Conservation (phyloP, 2,113 vertebrate genomes). For the Diadophis punctatus region DNA sequence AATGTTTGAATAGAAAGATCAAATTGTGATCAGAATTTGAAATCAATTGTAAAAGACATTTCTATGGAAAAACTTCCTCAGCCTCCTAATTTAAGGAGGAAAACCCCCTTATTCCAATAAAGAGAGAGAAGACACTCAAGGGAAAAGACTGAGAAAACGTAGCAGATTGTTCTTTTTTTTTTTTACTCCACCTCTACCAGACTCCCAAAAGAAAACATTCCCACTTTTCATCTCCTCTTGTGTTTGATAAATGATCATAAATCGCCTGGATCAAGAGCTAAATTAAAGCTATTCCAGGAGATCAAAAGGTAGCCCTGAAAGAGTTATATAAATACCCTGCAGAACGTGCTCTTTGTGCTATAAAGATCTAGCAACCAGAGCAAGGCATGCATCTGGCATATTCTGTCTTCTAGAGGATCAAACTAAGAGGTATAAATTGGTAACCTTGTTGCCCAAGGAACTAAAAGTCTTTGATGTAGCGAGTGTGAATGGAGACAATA, state of each 20-base stretch:
- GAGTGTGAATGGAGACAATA: neutral
- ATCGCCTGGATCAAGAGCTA: conserved; percentile 3
- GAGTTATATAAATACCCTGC: neutral
- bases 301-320: conserved; percentile 20
- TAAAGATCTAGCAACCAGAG: neutral
- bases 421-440: neutral
- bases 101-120: neutral
- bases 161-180: neutral
- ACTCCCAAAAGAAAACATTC: neutral
- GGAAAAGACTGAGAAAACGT: neutral
- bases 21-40: neutral
- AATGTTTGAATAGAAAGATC: neutral
- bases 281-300: neutral
- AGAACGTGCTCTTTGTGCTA: neutral
- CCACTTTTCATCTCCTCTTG: neutral
- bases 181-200: neutral
- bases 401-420: neutral
- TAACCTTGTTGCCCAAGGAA: neutral
- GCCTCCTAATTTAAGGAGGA: neutral
- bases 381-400: neutral
- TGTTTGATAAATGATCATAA: neutral
- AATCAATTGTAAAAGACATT: neutral
- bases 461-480: neutral
- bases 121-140: neutral
- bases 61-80: neutral